Evolutionary conservation across 2,797 vertebrate genomes (phyloP), one percentile per base, ranked within the genome.

Genomic region (Pogonophryne albipinna): DNA sequence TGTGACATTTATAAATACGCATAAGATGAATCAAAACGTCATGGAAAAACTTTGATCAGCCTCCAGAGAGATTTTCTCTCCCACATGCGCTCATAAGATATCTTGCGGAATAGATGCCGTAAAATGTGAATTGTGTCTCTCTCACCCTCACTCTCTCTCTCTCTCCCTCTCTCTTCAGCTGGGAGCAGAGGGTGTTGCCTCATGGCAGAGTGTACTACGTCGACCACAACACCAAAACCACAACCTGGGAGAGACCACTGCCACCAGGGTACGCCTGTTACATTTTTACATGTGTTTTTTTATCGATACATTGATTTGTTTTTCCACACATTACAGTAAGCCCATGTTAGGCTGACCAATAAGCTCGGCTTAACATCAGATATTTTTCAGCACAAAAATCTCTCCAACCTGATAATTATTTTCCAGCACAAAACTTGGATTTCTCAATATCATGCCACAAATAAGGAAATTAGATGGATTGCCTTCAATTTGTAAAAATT

Each of bases 181-280:
- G 98, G 98, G 98, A 99, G 74, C 97, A 98, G 92, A 94, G 98
- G 78, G 96, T 98, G 87, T 92, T 99, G 82, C 97, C 97, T 27
- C 97, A 97, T 4, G 98, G 98, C 45, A 93, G 98, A 82, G 96
- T 99, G 59, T 99, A 99, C 91, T 99, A 99, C 58, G 98, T 99
- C 2, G 98, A 99, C 91, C 98, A 99, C 92, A 99, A 99, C 92
- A 99, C 97, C 85, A 99, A 99, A 94, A 99, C 97, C 79, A 99
- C 98, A 61, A 99, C 98, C 55, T 99, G 98, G 98, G 98, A 99
- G 91, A 95, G 98, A 78, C 98, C 98, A 3, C 97, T 99, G 82
- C 98, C 98, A 20, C 96, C 96, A 0, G 97, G 98, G 98, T 99
- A 94, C 87, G 96, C 71, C 42, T 51, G 9, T 56, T 46, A 12